Conservation (phyloP, 2,113 vertebrate species). For the Anseranas semipalmata region DNA sequence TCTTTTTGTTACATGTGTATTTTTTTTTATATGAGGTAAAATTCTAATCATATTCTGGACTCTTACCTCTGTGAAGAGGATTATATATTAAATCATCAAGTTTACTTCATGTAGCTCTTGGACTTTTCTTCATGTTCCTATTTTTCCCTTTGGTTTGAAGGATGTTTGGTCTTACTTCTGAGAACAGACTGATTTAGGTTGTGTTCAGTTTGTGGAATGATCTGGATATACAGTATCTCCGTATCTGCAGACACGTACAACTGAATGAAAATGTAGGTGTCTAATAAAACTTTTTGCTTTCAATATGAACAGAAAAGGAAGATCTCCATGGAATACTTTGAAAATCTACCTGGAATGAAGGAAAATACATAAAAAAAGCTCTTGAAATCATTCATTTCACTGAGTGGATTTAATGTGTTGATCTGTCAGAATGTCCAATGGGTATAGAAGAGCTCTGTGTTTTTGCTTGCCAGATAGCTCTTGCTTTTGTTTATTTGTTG, state of each 20-base stretch:
- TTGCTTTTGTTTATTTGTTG: not conserved
- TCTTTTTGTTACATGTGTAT: no score
- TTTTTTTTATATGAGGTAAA: no score
- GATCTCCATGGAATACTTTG: not conserved
- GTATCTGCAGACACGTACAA: not conserved
- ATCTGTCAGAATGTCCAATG: not conserved
- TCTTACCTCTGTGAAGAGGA: no score
- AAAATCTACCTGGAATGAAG: no score
- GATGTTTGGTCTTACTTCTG: not conserved
- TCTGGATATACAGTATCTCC: not conserved
- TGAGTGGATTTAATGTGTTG: not conserved
- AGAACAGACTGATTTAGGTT: not conserved
- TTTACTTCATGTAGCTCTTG: not conserved
- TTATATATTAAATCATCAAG: no score
- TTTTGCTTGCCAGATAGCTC: not conserved
- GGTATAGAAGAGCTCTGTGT: not conserved
- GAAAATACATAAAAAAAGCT: not conserved
- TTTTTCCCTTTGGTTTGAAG: not conserved
- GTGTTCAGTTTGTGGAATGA: not conserved
- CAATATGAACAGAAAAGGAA: not conserved
- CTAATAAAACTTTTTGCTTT: not conserved
- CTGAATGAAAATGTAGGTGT: not conserved
- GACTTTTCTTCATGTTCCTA: not conserved
- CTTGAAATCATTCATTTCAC: not conserved
- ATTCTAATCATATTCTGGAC: no score